Evolutionary conservation across 2,113 vertebrate species (phyloP), one percentile per base, ranked within the genome.

Genomic region (Mungos mungo): DNA sequence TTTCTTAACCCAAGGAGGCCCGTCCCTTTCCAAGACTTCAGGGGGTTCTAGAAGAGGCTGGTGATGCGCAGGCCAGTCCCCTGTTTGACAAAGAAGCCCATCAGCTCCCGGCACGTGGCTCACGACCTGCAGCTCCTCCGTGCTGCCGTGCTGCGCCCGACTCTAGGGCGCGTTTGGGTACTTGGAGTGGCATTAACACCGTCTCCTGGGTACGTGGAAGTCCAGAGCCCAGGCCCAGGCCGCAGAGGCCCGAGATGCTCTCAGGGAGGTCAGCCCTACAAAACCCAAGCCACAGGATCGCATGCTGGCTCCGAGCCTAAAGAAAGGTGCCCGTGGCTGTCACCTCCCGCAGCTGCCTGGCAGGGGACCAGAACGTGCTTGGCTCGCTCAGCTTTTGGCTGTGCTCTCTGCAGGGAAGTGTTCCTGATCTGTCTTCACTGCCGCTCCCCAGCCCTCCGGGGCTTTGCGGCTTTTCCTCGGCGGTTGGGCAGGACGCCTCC

Each of bases 381-480:
- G 96, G 93, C 96, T 66, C 5, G 1, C 89, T 66, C 41, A 0
- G 25, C n/a, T 50, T 45, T 69, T 94, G 95, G 97, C 96, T 33
- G 16, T 15, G 71, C 50, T 79, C 12, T 86, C 35, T 12, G 31
- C 41, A 50, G 21, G 77, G 83, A 93, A 88, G 90, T 92, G 92
- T 81, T 93, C 92, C 92, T 27, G 84, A 63, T 82, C 92, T 69
- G 19, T 77, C 93, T 16, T 88, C 68, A 25, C 83, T 21, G 69
- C 94, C 65, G 23, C 84, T 79, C 92, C 86, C 77, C 15, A 5
- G 69, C 69, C 90, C 96, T 84, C 90, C 29, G 23, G 54, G 84
- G 90, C 79, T 35, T 25, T 96, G 90, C 79, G 94, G 96, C 96
- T 97, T 96, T 93, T 77, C 74, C 97, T 90, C 69, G 63, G 77